phyloP scores from a whole-genome alignment of 2,888 invertebrate species.

The Odontocolon sp. region DNA sequence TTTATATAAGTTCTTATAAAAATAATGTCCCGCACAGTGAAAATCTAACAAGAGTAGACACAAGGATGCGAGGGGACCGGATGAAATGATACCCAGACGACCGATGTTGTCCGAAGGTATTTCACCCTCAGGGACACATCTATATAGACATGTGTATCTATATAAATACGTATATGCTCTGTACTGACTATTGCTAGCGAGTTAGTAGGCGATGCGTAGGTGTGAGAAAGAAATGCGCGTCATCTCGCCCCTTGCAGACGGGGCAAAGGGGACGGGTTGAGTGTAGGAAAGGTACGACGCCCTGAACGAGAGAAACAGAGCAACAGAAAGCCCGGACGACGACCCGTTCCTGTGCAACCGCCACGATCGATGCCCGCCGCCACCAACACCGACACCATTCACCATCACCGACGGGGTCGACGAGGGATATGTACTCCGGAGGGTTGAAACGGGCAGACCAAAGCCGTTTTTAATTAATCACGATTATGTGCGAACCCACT shows the following conservation, averaged over 20 bases:
- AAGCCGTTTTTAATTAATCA: slow-evolving; percentile 71
- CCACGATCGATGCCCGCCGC: slow-evolving; percentile 67
- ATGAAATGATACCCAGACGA: slow-evolving; percentile 14
- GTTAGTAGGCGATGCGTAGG: slow-evolving; percentile 27
- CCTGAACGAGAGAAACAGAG: slow-evolving; percentile 13
- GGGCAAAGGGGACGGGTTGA: too few species aligned
- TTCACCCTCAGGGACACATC: slow-evolving; percentile 26
- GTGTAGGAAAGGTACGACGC: slow-evolving; percentile 37
- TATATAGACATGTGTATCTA: not conserved
- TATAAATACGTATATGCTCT: not conserved
- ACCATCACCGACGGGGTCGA: slow-evolving; percentile 37
- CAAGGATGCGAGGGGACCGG: too few species aligned
- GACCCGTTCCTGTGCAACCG: slow-evolving; percentile 63
- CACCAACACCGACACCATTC: slow-evolving; percentile 38
- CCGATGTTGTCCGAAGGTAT: slow-evolving; percentile 36
- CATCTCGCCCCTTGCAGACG: slow-evolving; percentile 24
- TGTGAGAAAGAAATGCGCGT: slow-evolving; percentile 38
- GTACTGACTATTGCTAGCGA: slow-evolving; percentile 34
- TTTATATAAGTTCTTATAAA: too few species aligned
- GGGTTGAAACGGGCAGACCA: slow-evolving; percentile 53
- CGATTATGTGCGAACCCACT: slow-evolving; percentile 52
- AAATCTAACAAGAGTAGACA: too few species aligned
- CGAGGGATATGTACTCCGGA: slow-evolving; percentile 42
- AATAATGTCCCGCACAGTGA: too few species aligned
- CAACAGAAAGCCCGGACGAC: slow-evolving; percentile 64